Evolutionary conservation across 2,888 invertebrate genomes (phyloP).

Genomic region (Ichneumoninae sp.): DNA sequence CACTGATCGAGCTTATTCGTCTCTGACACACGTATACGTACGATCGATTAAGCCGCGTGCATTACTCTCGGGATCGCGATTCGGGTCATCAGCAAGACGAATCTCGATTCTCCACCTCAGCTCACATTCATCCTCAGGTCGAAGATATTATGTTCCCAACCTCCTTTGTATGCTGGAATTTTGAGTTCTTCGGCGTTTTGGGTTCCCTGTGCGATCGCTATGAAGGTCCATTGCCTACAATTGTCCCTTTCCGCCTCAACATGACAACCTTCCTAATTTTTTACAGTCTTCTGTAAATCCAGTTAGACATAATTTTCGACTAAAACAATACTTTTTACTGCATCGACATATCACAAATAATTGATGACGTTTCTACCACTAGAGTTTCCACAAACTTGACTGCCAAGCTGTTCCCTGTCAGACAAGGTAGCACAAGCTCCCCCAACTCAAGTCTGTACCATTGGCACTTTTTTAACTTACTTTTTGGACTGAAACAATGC

Average conservation of each 20-base stretch:
- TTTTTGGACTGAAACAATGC: too few species aligned
- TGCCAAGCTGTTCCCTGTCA: background rate
- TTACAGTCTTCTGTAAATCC: background rate
- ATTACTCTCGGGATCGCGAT: conserved; percentile 59
- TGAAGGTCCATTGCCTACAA: background rate
- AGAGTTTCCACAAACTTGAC: background rate
- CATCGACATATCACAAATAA: background rate
- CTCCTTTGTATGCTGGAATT: background rate
- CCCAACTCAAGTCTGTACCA: background rate
- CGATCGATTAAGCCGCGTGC: conserved; percentile 62
- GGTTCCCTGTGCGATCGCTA: background rate
- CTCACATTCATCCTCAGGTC: background rate
- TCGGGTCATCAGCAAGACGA: conserved; percentile 60
- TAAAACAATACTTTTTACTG: background rate
- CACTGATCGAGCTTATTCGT: conserved; percentile 78
- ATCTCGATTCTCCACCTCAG: conserved; percentile 46
- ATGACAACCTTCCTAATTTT: background rate
- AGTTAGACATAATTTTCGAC: background rate
- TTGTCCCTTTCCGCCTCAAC: background rate
- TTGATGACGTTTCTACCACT: background rate
- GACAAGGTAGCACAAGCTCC: background rate
- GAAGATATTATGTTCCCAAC: background rate
- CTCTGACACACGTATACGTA: conserved; percentile 75
- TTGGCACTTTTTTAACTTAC: background rate
- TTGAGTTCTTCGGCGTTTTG: background rate